Conservation (phyloP, 2,888 invertebrate genomes). For the Pseudeuparius sepicola region DNA sequence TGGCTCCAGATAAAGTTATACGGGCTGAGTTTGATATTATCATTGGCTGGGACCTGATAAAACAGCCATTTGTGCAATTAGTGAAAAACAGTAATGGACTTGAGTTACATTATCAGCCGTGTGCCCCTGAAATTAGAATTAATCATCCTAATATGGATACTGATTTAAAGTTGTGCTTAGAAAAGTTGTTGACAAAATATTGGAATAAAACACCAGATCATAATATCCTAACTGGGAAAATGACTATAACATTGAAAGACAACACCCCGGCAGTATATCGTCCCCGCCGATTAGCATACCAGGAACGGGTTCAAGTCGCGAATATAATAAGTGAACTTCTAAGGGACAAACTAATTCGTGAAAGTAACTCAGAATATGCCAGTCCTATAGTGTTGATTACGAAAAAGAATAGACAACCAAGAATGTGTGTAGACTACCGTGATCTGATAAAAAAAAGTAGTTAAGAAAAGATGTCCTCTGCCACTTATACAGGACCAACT, state of each 20-base stretch:
- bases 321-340: slow-evolving; percentile 7
- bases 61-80: too few relatives aligned
- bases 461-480: slow-evolving; percentile 2
- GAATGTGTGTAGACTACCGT: too few relatives aligned
- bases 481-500: neutral
- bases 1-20: slow-evolving; percentile 15
- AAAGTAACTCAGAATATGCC: too few relatives aligned
- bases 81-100: too few relatives aligned
- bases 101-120: too few relatives aligned
- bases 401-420: too few relatives aligned
- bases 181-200: slow-evolving; percentile 10
- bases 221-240: slow-evolving; percentile 17
- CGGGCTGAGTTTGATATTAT: slow-evolving; percentile 16
- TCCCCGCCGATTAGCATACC: slow-evolving; percentile 16
- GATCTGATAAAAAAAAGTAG: slow-evolving; percentile 3
- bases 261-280: slow-evolving; percentile 16
- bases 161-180: slow-evolving; percentile 10
- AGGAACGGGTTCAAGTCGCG: slow-evolving; percentile 15
- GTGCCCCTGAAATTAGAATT: too few relatives aligned
- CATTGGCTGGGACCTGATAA: slow-evolving; percentile 21
- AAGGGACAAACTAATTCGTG: slow-evolving; percentile 5
- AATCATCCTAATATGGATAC: slow-evolving; percentile 2
- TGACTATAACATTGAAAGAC: slow-evolving; percentile 16
- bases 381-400: too few relatives aligned
- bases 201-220: slow-evolving; percentile 14